Evolutionary conservation across 53 echinoderm and acorn worm genomes (phyloP).

Genomic region (Luidia sarsii): DNA sequence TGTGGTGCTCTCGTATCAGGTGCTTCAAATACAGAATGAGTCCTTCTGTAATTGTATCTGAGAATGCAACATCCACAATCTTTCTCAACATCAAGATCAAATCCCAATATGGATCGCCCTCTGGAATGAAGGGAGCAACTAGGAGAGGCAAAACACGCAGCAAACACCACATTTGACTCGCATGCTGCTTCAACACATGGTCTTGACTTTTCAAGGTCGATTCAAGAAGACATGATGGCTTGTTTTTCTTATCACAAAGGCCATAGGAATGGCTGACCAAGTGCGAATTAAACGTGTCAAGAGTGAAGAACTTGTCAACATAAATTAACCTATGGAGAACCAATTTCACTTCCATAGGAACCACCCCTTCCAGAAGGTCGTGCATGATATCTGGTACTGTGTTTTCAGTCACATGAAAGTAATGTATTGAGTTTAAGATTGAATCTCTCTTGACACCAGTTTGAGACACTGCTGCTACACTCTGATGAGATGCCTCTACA

Average conservation of each 20-base stretch:
- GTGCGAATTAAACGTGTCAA: constrained; percentile 38
- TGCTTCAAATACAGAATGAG: constrained; percentile 25
- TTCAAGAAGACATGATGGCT: constrained; percentile 46
- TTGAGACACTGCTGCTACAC: constrained; percentile 17
- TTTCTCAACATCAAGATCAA: not conserved
- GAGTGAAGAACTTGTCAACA: constrained; percentile 42
- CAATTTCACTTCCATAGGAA: constrained; percentile 55
- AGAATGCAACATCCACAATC: constrained; percentile 49
- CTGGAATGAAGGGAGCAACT: constrained; percentile 29
- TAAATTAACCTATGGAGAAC: constrained; percentile 30
- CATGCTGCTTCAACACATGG: constrained; percentile 34
- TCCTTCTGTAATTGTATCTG: constrained; percentile 14
- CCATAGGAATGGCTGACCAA: constrained; percentile 37
- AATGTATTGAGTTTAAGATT: constrained; percentile 39
- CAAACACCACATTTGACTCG: constrained; percentile 74
- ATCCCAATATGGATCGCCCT: not conserved
- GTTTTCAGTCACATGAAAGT: constrained; percentile 60
- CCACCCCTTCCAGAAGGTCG: constrained; percentile 61
- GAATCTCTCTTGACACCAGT: constrained; percentile 42
- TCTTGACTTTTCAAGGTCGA: constrained; percentile 34
- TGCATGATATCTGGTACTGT: constrained; percentile 54
- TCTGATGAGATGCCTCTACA: not conserved
- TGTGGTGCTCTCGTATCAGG: constrained; percentile 59
- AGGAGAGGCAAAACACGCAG: constrained; percentile 24
- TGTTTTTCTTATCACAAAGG: constrained; percentile 43